Evolutionary conservation across 2,113 vertebrate species (phyloP).

Genomic region (Tetrax tetrax): DNA sequence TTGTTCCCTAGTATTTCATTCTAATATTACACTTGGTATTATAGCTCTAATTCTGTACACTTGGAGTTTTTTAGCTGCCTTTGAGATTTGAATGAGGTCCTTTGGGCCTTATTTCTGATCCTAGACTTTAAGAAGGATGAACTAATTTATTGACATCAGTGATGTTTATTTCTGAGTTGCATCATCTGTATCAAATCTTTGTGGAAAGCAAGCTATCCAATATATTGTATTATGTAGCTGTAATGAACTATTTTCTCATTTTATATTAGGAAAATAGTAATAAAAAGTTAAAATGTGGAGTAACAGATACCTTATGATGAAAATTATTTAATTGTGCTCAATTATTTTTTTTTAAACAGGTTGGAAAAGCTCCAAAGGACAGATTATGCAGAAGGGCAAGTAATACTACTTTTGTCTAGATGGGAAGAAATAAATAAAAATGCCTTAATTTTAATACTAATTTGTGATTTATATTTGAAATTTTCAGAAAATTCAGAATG

Average conservation of each 20-base stretch:
- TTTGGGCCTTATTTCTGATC: neutral
- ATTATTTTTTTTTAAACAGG: slow-evolving; percentile 72
- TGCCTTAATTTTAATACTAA: neutral
- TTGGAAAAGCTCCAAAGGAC: slow-evolving; percentile 97
- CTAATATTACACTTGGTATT: neutral
- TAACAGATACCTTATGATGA: neutral
- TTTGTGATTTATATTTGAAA: neutral
- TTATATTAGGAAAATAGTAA: neutral
- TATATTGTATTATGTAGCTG: neutral
- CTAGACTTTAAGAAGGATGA: neutral
- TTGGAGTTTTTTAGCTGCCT: neutral
- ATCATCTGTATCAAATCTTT: neutral
- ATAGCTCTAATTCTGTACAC: neutral
- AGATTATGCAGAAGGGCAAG: slow-evolving; percentile 92
- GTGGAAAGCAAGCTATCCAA: neutral
- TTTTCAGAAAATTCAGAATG: neutral
- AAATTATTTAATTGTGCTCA: neutral
- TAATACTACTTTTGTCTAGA: neutral
- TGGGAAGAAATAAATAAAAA: neutral
- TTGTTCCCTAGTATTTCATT: neutral
- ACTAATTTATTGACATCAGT: neutral
- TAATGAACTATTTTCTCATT: neutral
- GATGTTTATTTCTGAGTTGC: neutral
- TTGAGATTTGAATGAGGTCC: neutral
- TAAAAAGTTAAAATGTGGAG: neutral